phyloP scores from a whole-genome alignment of 2,113 vertebrate genomes.

The Regulus satrapa region DNA sequence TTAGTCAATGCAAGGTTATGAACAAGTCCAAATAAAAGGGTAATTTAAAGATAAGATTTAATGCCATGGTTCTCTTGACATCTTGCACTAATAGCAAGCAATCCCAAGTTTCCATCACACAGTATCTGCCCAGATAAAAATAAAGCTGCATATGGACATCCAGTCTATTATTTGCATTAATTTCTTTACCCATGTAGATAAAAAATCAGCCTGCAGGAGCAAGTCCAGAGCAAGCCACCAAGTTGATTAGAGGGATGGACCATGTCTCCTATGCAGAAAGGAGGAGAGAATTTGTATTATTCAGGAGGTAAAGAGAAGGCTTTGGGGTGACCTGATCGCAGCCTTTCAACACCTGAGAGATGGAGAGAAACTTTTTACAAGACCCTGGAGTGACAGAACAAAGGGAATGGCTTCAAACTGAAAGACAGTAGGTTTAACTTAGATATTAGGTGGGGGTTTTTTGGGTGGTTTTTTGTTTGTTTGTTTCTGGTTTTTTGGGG shows the following conservation, averaged over 20 bases:
- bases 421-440: neutral
- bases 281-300: neutral
- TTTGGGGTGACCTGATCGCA: neutral
- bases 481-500: no score
- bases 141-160: neutral
- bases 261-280: neutral
- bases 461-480: no score
- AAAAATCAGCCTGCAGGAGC: neutral
- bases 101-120: neutral
- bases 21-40: neutral
- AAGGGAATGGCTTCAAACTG: neutral
- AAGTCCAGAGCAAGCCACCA: neutral
- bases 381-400: neutral
- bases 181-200: neutral
- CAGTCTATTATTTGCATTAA: neutral
- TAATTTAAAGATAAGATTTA: neutral
- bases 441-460: no score
- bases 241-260: neutral
- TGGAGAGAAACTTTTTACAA: neutral
- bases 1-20: neutral
- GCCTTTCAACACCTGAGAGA: neutral
- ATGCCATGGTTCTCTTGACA: neutral
- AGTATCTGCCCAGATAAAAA: neutral
- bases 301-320: neutral
- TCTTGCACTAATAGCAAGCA: neutral